Conservation (phyloP, 2,888 invertebrate genomes). For the Alviniconcha strummeri region DNA sequence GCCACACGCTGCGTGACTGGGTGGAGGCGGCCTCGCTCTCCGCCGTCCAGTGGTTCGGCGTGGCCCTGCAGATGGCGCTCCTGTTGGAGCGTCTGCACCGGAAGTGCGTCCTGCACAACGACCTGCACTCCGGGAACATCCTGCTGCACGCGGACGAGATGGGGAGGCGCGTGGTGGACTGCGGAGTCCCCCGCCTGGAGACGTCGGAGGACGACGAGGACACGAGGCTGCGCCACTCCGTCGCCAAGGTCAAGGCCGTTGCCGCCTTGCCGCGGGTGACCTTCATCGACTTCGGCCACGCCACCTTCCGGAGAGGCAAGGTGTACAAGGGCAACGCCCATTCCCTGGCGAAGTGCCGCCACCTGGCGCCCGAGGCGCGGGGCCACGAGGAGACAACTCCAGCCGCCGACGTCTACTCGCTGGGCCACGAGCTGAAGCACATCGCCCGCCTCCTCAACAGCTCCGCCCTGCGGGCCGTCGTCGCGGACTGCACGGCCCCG, state of each 20-base stretch:
- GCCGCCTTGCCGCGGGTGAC: slow-evolving; percentile 14
- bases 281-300: slow-evolving; percentile 38
- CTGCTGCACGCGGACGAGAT: slow-evolving; percentile 13
- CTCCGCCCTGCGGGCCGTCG: neutral
- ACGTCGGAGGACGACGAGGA: neutral
- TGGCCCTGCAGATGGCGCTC: slow-evolving; percentile 27
- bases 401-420: slow-evolving; percentile 32
- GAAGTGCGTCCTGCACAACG: slow-evolving; percentile 37
- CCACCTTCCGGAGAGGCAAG: slow-evolving; percentile 37
- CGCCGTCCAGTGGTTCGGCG: slow-evolving; percentile 33
- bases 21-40: neutral
- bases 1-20: slow-evolving; percentile 29
- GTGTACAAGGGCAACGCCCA: neutral
- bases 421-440: slow-evolving; percentile 31
- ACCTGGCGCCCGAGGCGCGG: slow-evolving; percentile 34
- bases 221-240: neutral
- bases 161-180: neutral
- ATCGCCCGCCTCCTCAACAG: slow-evolving; percentile 10
- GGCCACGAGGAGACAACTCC: neutral
- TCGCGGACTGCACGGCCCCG: slow-evolving; percentile 9
- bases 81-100: slow-evolving; percentile 30
- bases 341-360: slow-evolving; percentile 15
- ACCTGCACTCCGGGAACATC: slow-evolving; percentile 37
- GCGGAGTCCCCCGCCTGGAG: neutral
- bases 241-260: slow-evolving; percentile 1